phyloP scores from a whole-genome alignment of 2,113 vertebrate genomes.

The Brevimyrus niger region DNA sequence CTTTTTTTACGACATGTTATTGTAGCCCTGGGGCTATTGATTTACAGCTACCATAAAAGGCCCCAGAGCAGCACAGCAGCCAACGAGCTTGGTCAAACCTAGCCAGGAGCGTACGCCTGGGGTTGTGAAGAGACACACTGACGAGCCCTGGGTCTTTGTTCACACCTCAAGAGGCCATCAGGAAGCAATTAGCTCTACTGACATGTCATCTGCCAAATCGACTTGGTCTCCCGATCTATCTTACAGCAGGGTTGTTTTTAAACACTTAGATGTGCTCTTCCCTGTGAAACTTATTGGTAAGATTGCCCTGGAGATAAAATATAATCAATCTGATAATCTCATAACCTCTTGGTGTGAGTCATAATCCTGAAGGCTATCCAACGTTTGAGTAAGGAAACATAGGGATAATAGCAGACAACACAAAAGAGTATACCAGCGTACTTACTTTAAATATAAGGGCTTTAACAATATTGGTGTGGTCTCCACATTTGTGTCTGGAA shows the following conservation, averaged over 20 bases:
- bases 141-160: background rate
- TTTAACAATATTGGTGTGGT: background rate
- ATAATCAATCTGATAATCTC: background rate
- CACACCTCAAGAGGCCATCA: conserved; percentile 1
- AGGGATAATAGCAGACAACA: background rate
- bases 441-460: background rate
- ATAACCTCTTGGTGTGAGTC: background rate
- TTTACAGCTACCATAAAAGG: conserved; percentile 40
- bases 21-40: conserved; percentile 36
- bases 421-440: background rate
- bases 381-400: background rate
- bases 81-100: background rate
- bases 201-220: background rate
- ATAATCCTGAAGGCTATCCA: background rate
- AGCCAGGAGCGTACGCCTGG: background rate
- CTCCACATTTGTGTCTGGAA: conserved; percentile 2
- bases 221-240: background rate
- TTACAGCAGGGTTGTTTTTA: background rate
- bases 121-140: background rate
- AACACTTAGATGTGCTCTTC: background rate
- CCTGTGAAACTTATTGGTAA: background rate
- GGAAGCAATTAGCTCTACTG: background rate
- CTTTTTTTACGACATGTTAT: conserved; percentile 37
- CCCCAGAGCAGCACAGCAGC: conserved; percentile 16
- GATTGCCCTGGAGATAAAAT: background rate